phyloP scores from a whole-genome alignment of 2,797 vertebrate genomes.

The Urophycis tenuis region DNA sequence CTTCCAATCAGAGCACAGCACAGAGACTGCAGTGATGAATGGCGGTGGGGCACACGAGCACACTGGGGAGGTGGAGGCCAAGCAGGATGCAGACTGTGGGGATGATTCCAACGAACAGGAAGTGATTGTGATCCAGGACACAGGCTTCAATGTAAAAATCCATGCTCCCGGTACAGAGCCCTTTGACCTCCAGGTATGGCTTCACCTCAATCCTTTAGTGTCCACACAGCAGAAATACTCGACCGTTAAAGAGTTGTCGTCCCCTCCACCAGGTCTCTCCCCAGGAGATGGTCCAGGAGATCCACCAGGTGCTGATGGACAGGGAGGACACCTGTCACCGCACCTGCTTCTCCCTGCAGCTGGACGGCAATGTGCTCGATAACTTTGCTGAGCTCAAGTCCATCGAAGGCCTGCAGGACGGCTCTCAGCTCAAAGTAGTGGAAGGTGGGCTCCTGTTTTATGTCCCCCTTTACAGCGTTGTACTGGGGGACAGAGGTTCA shows the following conservation, averaged over 20 bases:
- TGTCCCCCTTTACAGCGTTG: not conserved
- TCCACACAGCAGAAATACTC: not conserved
- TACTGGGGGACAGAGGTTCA: not conserved
- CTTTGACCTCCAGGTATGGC: constrained; percentile 88
- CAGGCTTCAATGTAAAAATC: constrained; percentile 95
- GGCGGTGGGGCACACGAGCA: constrained; percentile 75
- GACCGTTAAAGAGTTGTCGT: not conserved
- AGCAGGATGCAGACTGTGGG: constrained; percentile 73
- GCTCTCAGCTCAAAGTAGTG: constrained; percentile 90
- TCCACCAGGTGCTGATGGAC: constrained; percentile 98
- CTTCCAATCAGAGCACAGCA: constrained; percentile 66
- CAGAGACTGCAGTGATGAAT: constrained; percentile 83
- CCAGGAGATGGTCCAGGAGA: constrained; percentile 99
- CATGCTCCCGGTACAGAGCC: constrained; percentile 90
- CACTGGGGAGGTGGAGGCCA: constrained; percentile 66
- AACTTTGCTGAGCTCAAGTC: constrained; percentile 98
- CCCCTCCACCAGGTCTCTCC: constrained; percentile 83
- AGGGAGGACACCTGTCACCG: constrained; percentile 97
- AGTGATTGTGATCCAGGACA: constrained; percentile 99
- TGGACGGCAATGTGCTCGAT: constrained; percentile 94
- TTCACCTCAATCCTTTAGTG: not conserved
- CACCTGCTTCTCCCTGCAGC: constrained; percentile 96
- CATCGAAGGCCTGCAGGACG: constrained; percentile 94
- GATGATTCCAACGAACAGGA: constrained; percentile 93
- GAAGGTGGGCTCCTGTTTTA: constrained; percentile 78